Conservation (phyloP, 2,888 invertebrate genomes). For the Xylota sylvarum region DNA sequence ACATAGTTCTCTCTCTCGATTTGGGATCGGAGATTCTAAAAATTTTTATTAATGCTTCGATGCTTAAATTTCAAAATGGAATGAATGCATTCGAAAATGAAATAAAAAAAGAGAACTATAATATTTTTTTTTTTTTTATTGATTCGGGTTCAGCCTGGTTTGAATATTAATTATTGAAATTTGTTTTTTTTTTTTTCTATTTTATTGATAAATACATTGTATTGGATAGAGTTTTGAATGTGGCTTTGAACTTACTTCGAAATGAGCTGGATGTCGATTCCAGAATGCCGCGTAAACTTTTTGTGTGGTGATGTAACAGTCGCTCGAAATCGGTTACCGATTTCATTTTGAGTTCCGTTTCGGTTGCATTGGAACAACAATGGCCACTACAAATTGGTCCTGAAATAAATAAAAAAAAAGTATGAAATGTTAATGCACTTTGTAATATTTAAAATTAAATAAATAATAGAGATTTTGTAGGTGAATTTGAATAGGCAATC, state of each 20-base stretch:
- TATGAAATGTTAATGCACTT: background rate
- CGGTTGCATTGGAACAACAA: slow-evolving; percentile 84
- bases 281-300: slow-evolving; percentile 90
- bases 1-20: background rate
- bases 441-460: background rate
- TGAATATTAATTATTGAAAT: slow-evolving; percentile 33
- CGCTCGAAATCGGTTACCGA: slow-evolving; percentile 87
- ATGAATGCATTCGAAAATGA: background rate
- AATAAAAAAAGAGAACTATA: background rate
- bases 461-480: background rate
- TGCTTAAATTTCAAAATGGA: slow-evolving; percentile 14
- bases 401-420: slow-evolving; percentile 78
- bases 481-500: too few species aligned
- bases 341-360: slow-evolving; percentile 83
- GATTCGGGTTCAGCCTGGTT: background rate
- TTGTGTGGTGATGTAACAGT: slow-evolving; percentile 89
- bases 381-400: slow-evolving; percentile 84
- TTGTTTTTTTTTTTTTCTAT: slow-evolving; percentile 3
- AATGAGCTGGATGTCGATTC: slow-evolving; percentile 90
- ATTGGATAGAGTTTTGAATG: background rate
- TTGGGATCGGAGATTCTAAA: background rate
- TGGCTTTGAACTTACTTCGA: slow-evolving; percentile 87
- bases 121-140: background rate
- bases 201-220: background rate
- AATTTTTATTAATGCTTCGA: slow-evolving; percentile 12